phyloP scores from a whole-genome alignment of 2,888 invertebrate genomes.

The Tortrix viridana region DNA sequence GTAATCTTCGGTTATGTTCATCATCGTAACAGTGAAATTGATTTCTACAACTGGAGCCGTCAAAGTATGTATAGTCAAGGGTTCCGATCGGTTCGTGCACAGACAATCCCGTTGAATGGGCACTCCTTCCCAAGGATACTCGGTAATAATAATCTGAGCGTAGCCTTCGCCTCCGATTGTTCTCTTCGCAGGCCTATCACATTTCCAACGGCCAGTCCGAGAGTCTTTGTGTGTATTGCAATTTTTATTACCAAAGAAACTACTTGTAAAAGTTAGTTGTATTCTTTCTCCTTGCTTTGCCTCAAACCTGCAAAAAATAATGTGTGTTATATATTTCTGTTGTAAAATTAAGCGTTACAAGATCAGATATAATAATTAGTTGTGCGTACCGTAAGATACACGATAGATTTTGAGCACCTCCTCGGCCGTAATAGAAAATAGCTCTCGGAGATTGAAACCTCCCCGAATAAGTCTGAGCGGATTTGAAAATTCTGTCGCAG shows the following conservation, averaged over 20 bases:
- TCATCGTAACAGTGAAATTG: constrained; percentile 89
- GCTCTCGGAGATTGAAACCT: constrained; percentile 90
- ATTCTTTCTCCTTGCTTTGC: constrained; percentile 88
- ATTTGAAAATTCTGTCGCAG: constrained; percentile 86
- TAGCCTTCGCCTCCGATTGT: constrained; percentile 80
- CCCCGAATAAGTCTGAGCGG: constrained; percentile 82
- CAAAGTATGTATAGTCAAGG: constrained; percentile 86
- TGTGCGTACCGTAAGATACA: constrained; percentile 86
- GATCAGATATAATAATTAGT: not conserved
- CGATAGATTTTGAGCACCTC: constrained; percentile 89
- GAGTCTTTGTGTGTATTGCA: constrained; percentile 88
- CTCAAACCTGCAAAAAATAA: constrained; percentile 83
- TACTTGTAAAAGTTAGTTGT: constrained; percentile 87
- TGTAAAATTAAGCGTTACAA: not conserved
- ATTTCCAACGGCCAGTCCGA: constrained; percentile 87
- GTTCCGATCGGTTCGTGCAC: constrained; percentile 88
- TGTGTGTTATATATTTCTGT: not conserved
- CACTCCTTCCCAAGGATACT: constrained; percentile 88
- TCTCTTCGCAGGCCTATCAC: constrained; percentile 82
- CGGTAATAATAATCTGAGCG: constrained; percentile 86
- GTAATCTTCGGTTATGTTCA: constrained; percentile 93
- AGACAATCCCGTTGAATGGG: constrained; percentile 89
- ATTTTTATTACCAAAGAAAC: constrained; percentile 87
- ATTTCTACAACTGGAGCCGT: constrained; percentile 89
- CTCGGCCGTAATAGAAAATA: constrained; percentile 92